Conservation (phyloP, 2,888 invertebrate genomes). For the Harmothoe impar region DNA sequence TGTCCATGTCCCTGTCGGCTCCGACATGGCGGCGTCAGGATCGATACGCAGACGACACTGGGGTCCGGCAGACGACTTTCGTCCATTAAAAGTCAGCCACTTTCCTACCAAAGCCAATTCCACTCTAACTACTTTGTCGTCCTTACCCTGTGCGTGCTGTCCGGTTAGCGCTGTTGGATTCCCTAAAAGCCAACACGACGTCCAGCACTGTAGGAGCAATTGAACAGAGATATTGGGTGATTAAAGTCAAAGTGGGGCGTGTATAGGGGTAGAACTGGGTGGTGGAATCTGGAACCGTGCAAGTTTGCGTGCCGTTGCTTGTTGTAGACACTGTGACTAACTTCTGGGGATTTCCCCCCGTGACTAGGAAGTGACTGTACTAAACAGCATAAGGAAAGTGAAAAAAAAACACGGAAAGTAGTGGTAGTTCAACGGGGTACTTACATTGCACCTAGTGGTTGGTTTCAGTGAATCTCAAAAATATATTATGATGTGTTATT, state of each 20-base stretch:
- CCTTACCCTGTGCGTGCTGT: background rate
- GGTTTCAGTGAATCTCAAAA: no score
- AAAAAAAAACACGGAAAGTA: no score
- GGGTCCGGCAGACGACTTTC: background rate
- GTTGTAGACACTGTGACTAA: no score
- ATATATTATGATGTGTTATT: no score
- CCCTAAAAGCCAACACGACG: background rate
- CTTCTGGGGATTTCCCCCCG: no score
- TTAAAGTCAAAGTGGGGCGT: background rate
- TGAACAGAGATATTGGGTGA: background rate
- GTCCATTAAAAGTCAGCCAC: background rate
- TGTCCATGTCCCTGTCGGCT: background rate
- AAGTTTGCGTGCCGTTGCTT: no score
- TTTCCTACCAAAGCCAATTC: slow-evolving; percentile 13
- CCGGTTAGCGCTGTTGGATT: background rate
- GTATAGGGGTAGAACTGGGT: no score
- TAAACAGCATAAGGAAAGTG: no score
- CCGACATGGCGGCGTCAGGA: slow-evolving; percentile 1
- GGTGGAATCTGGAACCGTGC: no score
- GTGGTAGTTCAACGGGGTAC: no score
- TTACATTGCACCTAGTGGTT: no score
- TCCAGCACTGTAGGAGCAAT: background rate
- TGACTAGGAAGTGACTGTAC: no score
- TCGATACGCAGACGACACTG: background rate
- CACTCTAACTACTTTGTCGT: background rate